Evolutionary conservation across 1,140 invertebrate genomes (phyloP), one percentile per base, ranked within the genome.

Genomic region (Hydropsyche tenuis): DNA sequence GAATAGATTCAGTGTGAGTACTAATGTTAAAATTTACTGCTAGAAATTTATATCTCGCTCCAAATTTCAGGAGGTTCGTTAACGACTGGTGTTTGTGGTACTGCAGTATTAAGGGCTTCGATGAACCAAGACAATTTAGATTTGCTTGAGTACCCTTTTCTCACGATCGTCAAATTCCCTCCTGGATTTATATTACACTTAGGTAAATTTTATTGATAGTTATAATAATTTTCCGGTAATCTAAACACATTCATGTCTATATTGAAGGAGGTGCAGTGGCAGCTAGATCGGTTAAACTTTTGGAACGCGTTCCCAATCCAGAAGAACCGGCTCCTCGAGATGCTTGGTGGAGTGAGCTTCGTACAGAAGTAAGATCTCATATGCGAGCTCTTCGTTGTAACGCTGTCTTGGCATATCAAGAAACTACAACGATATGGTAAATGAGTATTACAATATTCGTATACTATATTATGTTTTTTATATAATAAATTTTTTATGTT

Each of bases 271-370:
- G 94, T n/a, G 89, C 93, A n/a, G 93, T 95, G 6, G 92, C 90
- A 76, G 91, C 93, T 0, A 86, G 93, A 73, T 94, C 95, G 37
- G 94, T 97, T 0, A 97, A 97, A 85, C 81, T 97, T 16, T 82
- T 97, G 0, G 94, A 95, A 80, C 85, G 92, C 73, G 93, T 94
- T 46, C 89, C 89, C 14, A 92, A 91, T 82, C 82, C 90, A 72
- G 94, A 96, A 82, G 96, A 97, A 80, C 92, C 94, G 0, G 95
- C 97, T 80, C 91, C 94, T 0, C 87, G 96, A 43, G 96, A 97
- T 80, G 89, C 90, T 6, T 98, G 96, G 96, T 98, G 96, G 96
- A 96, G 92, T 0, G 96, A 98, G 85, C 86, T 98, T 11, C 86
- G 96, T 51, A 96, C 96, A 84, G 96, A 99, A 88, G 92, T 98